Base-by-base conservation (phyloP, 2,113 vertebrate species). In the Corynorhinus townsendii region DNA sequence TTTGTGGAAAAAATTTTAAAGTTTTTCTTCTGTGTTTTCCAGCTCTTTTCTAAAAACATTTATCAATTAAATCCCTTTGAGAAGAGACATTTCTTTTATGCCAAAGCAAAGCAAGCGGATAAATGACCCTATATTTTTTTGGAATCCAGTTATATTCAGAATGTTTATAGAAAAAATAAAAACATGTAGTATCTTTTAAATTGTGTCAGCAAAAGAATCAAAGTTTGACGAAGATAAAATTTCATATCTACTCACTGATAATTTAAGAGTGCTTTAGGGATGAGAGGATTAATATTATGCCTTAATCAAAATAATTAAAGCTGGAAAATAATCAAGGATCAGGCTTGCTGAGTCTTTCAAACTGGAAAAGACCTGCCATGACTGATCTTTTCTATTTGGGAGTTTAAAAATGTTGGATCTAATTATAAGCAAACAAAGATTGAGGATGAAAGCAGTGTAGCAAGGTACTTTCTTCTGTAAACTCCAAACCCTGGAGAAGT, bases 291-390 rank as follows among this genome's bases (percentile, higher is more conserved):
- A 84, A 86, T 76, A 81, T 66, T 6, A 80, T 71, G n/a, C 35
- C 19, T 87, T 71, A 79, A 43, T 94, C 11, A 45, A 96, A 87
- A 90, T 87, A 96, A 83, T 87, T 87, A 95, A 72, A 94, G 43
- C 12, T n/a, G 7, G 47, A 93, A 91, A 86, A 86, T 79, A 93
- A 71, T 52, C n/a, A 89, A 89, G 59, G 62, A 17, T 95, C 49
- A 92, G 33, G n/a, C 43, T 89, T 93, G 7, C 75, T 52, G 17
- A 73, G 24, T 84, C 43, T 95, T 93, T 80, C 64, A 56, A 90
- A 91, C 35, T 49, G 24, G 66, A 80, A 94, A 86, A 81, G 6
- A 54, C 7, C 4, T 88, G 35, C 43, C 28, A 75, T 79, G 10
- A 52, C 43, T 75, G 20, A 82, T 91, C 1, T 89, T 89, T 86